Conservation (phyloP, 2,888 invertebrate species). For the Embidobia sp. region DNA sequence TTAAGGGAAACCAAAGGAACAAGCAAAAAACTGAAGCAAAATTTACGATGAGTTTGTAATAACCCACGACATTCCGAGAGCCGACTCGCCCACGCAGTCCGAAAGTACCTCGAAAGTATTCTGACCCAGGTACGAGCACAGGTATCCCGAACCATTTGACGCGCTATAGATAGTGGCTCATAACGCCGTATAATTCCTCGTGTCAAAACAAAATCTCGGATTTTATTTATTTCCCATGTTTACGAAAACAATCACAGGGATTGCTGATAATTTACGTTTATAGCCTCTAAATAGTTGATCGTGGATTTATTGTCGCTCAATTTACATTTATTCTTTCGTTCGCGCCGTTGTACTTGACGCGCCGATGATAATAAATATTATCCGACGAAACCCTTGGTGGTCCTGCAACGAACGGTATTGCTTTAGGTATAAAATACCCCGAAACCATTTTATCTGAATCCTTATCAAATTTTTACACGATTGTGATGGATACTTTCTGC, state of each 20-base stretch:
- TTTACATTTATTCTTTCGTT: slow-evolving; percentile 51
- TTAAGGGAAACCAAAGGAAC: too few species aligned
- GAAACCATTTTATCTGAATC: slow-evolving; percentile 31
- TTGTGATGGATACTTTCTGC: slow-evolving; percentile 30
- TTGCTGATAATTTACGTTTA: slow-evolving; percentile 53
- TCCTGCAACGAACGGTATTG: slow-evolving; percentile 31
- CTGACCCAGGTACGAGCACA: not conserved
- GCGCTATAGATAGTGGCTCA: slow-evolving; percentile 37
- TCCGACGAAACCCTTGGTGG: slow-evolving; percentile 42
- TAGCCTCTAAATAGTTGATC: slow-evolving; percentile 38
- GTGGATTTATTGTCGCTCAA: slow-evolving; percentile 51
- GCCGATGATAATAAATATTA: slow-evolving; percentile 60
- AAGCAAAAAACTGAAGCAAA: not conserved
- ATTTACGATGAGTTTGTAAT: slow-evolving; percentile 62
- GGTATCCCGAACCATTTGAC: slow-evolving; percentile 35
- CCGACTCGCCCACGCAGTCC: slow-evolving; percentile 46
- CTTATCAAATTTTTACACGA: slow-evolving; percentile 53
- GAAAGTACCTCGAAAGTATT: not conserved
- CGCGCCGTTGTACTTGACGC: slow-evolving; percentile 54
- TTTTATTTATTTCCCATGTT: slow-evolving; percentile 29
- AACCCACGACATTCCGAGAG: slow-evolving; percentile 61
- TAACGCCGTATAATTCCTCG: slow-evolving; percentile 33
- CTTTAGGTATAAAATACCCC: slow-evolving; percentile 44
- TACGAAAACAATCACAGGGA: slow-evolving; percentile 43
- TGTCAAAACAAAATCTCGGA: slow-evolving; percentile 40